These are phyloP conservation scores for Pteruthius melanotis DNA, from an alignment of 2,113 vertebrate genomes.

Conservation along the genomic window DNA sequence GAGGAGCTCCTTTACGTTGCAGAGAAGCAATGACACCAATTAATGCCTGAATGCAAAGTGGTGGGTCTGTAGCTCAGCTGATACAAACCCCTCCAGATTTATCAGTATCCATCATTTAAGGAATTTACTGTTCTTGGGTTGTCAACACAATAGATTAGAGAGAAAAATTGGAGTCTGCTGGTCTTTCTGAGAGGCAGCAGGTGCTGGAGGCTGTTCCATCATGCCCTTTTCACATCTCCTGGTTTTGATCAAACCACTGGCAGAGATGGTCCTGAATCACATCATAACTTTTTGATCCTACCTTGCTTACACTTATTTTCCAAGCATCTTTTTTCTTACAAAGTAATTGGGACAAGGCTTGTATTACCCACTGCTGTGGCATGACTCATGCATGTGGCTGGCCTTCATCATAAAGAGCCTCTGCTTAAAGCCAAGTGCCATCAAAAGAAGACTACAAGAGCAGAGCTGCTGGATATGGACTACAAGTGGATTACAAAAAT, in stretches of 20 bases:
- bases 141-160: neutral
- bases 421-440: neutral
- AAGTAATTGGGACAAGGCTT: neutral
- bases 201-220: neutral
- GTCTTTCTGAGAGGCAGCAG: neutral
- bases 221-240: neutral
- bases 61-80: neutral
- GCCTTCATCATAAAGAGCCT: neutral
- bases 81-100: neutral
- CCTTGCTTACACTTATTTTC: neutral
- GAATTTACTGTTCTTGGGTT: neutral
- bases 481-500: neutral
- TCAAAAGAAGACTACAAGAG: neutral
- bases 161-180: neutral
- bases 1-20: neutral
- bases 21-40: neutral
- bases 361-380: neutral
- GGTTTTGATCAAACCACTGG: neutral
- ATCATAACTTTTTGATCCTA: neutral
- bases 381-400: neutral
- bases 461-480: neutral
- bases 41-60: neutral
- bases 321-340: neutral
- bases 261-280: neutral
- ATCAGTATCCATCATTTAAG: neutral